Base-by-base conservation (phyloP, 2,113 vertebrate genomes). In the Phyllopteryx taeniolatus region DNA sequence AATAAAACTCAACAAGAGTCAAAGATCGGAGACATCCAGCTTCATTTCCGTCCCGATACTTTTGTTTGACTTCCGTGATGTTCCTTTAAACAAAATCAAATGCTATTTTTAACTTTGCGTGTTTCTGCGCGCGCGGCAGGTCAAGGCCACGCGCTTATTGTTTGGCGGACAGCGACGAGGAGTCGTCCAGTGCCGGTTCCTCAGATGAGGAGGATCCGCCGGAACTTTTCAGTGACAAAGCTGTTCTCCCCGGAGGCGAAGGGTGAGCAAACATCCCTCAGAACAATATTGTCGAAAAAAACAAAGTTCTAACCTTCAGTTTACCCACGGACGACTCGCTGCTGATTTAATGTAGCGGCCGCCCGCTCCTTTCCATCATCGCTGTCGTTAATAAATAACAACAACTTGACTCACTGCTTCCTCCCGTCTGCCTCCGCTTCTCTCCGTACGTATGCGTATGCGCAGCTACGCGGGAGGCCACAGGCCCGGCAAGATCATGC, bases 401-500 rank as follows among this genome's bases (percentile, higher is more conserved):
- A n/a, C 27, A 27, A 27, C 27, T 27, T 27, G 27, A 39, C 35
- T 39, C 35, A 39, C 35, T 39, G 35, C 35, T 39, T 6, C 35
- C 6, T 39, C 6, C 35, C 35, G 35, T 39, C 35, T 27, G 27
- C 27, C 27, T 27, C 27, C 27, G 27, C 27, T 27, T 27, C 49
- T 14, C 75, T 73, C 51, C 64, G 77, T 27, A 60, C 42, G 39
- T 68, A 12, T 63, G 19, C 20, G 27, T n/a, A 46, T 73, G 2
- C 6, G 14, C 54, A 99, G 98, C 77, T 98, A 95, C 13, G 90
- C 95, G 0, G 95, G 94, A 88, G 96, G 95, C 79, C 93, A 98
- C 88, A 92, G 95, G 78, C 95, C 96, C 74, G 98, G 97, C 90
- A 99, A 99, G 91, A 98, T 99, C 85, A 99, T 99, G 96, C 94